Base-by-base conservation (phyloP, 2,888 invertebrate species). In the Dexiosoma caninum region DNA sequence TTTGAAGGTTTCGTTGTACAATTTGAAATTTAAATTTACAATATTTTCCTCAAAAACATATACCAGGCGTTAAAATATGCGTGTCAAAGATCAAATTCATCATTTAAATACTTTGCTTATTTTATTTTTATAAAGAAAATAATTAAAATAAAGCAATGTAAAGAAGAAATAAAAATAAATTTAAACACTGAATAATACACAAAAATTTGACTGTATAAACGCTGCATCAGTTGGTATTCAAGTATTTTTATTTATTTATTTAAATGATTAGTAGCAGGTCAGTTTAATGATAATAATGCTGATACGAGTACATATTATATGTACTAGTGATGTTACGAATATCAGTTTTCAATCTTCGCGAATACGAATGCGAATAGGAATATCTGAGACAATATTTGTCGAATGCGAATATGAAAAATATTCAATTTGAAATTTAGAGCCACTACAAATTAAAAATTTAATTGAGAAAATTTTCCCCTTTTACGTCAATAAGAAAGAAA, bases 71-170 rank as follows among this genome's bases (percentile, higher is more conserved):
- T 80, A 71, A 81, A 76, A 77, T 74, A 81, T 85, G 84, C 85
- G 83, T 86, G 89, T 85, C 86, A 88, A 86, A 88, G 89, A 88
- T 88, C 87, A 87, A 85, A 86, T 85, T 85, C 83, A 85, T 84
- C 84, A 66, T 69, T 72, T 42, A 78, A 72, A 60, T 69, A 53
- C 14, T 75, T 55, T 27, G 14, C 44, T 32, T 46, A 9, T 42
- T 46, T 49, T n/a, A 10, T 42, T 35, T 51, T 57, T n/a, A 2
- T 40, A 16, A 21, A 62, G 37, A 62, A 69, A 12, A 8, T n/a
- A n/a, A 53, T 30, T 30, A 27, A 60, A 60, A 9, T 23, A 23
- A 77, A 71, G 23, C 7, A 51, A 67, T 70, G 23, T 23, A 42
- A 60, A 64, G 30, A 14, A 44, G 27, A 59, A 53, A 70, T 23